These are phyloP conservation scores for Chloropsis cyanopogon DNA, from an alignment of 2,113 vertebrate genomes.

Conservation along the genomic window DNA sequence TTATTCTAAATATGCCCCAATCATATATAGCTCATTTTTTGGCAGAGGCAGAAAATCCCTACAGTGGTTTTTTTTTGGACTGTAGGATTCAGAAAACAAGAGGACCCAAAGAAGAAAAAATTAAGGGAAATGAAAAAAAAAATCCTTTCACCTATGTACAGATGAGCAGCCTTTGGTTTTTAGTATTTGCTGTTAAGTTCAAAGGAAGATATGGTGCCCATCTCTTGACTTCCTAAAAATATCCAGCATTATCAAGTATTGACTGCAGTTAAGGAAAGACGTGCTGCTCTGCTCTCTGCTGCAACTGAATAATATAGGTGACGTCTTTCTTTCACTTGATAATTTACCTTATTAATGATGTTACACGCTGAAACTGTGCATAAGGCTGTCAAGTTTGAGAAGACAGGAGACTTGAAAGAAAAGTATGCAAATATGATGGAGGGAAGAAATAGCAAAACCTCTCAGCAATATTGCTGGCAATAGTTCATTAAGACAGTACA, in stretches of 20 bases:
- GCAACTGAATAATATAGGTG: neutral
- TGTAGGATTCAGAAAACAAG: neutral
- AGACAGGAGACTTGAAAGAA: neutral
- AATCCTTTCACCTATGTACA: neutral
- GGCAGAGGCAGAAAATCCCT: neutral
- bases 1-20: neutral
- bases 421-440: neutral
- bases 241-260: neutral
- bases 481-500: neutral
- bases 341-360: neutral
- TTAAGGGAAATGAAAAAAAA: neutral
- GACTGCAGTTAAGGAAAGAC: neutral
- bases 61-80: neutral
- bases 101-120: neutral
- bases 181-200: neutral
- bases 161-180: neutral
- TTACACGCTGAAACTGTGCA: neutral
- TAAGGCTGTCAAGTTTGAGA: neutral
- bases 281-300: neutral
- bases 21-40: neutral
- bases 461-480: neutral
- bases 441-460: neutral
- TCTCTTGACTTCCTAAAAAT: neutral
- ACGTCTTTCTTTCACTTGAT: neutral
- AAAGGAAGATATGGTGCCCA: neutral